Conservation (phyloP, 2,888 invertebrate genomes). For the Elgonia sp. region DNA sequence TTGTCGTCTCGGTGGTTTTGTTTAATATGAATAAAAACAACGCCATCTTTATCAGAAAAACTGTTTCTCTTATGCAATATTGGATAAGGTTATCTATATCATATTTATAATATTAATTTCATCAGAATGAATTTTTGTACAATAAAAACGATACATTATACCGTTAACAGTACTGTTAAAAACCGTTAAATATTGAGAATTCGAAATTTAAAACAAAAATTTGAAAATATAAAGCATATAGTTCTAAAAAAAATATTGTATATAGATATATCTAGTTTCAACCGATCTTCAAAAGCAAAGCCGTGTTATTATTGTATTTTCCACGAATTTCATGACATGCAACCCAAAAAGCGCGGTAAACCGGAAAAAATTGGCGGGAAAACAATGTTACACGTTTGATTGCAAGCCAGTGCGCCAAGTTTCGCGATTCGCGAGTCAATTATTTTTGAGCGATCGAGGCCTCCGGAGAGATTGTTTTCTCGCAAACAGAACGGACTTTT, state of each 20-base stretch:
- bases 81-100: not conserved
- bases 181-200: not conserved
- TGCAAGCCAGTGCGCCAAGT: slow-evolving; percentile 54
- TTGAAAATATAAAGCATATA: too few relatives aligned
- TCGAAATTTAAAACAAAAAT: too few relatives aligned
- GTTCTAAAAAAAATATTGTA: too few relatives aligned
- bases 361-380: slow-evolving; percentile 62
- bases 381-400: slow-evolving; percentile 62
- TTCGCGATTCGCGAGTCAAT: slow-evolving; percentile 65
- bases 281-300: not conserved
- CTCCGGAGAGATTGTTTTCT: slow-evolving; percentile 66
- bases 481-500: slow-evolving; percentile 51
- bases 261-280: too few relatives aligned
- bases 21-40: slow-evolving; percentile 24
- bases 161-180: not conserved
- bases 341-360: slow-evolving; percentile 36
- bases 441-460: slow-evolving; percentile 68
- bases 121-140: not conserved
- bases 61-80: not conserved
- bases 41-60: slow-evolving; percentile 25
- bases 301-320: not conserved
- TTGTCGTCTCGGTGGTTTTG: not conserved
- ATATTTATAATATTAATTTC: not conserved
- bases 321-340: not conserved
- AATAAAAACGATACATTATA: not conserved